Evolutionary conservation across 2,888 invertebrate species (phyloP), one percentile per base, ranked within the genome.

Genomic region (Epistrophe grossulariae): DNA sequence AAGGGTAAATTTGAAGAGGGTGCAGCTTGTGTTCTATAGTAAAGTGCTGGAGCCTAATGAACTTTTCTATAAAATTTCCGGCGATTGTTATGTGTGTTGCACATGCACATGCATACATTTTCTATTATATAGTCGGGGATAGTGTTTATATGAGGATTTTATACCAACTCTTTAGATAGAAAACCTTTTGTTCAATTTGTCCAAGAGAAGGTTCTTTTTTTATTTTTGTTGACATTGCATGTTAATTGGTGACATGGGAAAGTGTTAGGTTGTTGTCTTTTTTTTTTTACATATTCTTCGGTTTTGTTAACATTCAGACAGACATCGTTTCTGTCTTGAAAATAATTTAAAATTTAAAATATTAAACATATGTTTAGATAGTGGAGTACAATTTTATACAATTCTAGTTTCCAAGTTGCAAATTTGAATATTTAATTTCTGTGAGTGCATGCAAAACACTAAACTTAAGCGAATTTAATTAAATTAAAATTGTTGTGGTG

Each of bases 221-320:
- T 24, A 3, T 24, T 68, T 74, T 84, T 84, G 79, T 84, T 85
- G 78, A 85, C 81, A 78, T 78, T 78, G 81, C 81, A 78, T 81
- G 40, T 72, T 81, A 84, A 84, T 84, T 84, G 81, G 84, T 81
- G 72, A 64, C 76, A 76, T 57, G 70, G 70, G 60, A 81, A 70
- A 76, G 59, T 73, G 66, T 74, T 38, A 48, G 35, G 38, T 57
- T 50, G 31, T n/a, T 62, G 35, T 24, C 24, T 24, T 24, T 66
- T 45, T n/a, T 62, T 35, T 68, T 57, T 6, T 6, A 9, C 28
- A 70, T 40, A 72, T 19, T 43, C 19, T 5, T 45, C 17, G 11
- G 13, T 43, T 70, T 55, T 10, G 24, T 70, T 50, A 15, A 11
- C 15, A 38, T 38, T 38, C 7, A 48, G 19, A 52, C 38, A 40